phyloP scores from a whole-genome alignment of 2,888 invertebrate genomes.

The Sinelater perroti region DNA sequence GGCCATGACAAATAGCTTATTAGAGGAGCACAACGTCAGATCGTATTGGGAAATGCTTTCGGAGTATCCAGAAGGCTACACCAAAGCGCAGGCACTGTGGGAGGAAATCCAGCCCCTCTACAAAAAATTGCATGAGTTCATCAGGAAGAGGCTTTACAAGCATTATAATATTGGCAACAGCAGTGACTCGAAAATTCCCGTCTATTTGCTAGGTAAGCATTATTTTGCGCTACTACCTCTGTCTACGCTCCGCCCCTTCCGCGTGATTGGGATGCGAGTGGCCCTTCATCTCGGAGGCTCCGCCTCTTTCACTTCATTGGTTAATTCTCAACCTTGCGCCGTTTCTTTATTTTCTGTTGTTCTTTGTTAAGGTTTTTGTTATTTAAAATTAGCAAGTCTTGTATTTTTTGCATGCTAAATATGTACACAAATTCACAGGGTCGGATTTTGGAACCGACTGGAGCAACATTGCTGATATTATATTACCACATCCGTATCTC shows the following conservation, averaged over 20 bases:
- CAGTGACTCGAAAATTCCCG: slow-evolving; percentile 58
- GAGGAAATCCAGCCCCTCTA: slow-evolving; percentile 66
- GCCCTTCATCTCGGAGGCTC: no score
- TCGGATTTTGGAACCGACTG: slow-evolving; percentile 68
- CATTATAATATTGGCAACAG: slow-evolving; percentile 61
- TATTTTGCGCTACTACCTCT: no score
- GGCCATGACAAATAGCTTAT: neutral
- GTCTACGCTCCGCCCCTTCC: no score
- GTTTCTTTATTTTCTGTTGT: no score
- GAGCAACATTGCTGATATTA: slow-evolving; percentile 65
- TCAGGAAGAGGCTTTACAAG: slow-evolving; percentile 62
- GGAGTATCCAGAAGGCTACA: slow-evolving; percentile 64
- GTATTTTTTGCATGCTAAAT: neutral
- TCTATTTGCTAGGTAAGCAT: slow-evolving; percentile 64
- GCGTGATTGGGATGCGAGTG: no score
- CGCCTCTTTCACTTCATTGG: no score
- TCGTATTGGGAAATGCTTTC: slow-evolving; percentile 66
- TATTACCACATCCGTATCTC: slow-evolving; percentile 64
- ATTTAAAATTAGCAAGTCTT: neutral
- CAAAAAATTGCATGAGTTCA: slow-evolving; percentile 65
- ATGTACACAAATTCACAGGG: slow-evolving; percentile 53
- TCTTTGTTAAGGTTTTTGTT: neutral
- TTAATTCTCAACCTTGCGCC: no score
- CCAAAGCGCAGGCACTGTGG: slow-evolving; percentile 66
- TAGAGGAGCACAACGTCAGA: slow-evolving; percentile 15